Conservation (phyloP, 2,797 vertebrate species). For the Gymnocypris eckloni region DNA sequence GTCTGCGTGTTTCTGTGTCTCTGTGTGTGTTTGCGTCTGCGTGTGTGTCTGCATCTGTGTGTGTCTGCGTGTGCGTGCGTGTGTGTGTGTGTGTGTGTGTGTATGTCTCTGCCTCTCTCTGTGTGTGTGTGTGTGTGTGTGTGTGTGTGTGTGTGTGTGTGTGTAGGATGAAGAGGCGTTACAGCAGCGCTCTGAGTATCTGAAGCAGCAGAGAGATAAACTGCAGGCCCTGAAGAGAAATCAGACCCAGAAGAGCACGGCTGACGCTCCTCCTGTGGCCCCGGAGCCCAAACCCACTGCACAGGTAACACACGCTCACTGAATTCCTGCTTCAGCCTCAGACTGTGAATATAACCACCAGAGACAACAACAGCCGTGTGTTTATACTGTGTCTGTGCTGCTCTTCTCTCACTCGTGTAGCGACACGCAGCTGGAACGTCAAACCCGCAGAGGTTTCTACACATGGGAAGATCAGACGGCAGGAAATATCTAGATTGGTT, state of each 20-base stretch:
- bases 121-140: constrained; percentile 17
- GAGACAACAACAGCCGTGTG: background rate
- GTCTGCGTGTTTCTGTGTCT: too few species aligned
- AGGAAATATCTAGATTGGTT: background rate
- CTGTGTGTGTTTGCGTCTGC: too few species aligned
- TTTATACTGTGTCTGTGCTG: background rate
- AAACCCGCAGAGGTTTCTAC: background rate
- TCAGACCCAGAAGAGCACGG: constrained; percentile 72
- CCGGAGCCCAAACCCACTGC: constrained; percentile 57
- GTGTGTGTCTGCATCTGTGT: too few species aligned
- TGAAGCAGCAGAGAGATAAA: constrained; percentile 91
- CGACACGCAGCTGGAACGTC: too few species aligned
- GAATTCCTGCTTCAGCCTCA: background rate
- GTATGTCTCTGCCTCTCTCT: background rate
- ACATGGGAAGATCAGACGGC: too few species aligned
- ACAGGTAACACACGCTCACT: constrained; percentile 61
- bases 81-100: constrained; percentile 31
- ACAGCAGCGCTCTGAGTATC: constrained; percentile 90
- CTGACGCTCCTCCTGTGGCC: constrained; percentile 58
- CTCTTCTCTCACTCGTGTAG: background rate
- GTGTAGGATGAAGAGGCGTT: constrained; percentile 89
- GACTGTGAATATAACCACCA: background rate
- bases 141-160: constrained; percentile 43
- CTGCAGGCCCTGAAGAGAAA: constrained; percentile 90
- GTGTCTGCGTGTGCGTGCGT: constrained; percentile 17